Conservation (phyloP, 2,888 invertebrate species). For the Blastobasis lacticolella region DNA sequence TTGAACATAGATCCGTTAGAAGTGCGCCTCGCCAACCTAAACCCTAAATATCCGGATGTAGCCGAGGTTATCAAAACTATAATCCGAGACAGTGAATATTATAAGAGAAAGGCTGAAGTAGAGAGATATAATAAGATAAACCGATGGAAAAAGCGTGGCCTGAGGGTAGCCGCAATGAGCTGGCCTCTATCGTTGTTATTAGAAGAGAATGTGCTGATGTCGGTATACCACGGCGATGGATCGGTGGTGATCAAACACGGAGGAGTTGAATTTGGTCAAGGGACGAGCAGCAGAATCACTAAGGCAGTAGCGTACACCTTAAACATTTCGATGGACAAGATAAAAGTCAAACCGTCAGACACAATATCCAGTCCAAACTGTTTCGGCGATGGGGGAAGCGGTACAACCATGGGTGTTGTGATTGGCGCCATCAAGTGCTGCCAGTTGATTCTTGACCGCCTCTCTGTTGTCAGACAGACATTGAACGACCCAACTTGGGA, state of each 20-base stretch:
- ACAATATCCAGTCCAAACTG: slow-evolving; percentile 77
- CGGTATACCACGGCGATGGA: slow-evolving; percentile 58
- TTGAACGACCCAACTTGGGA: slow-evolving; percentile 67
- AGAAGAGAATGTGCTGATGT: slow-evolving; percentile 11
- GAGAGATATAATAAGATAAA: slow-evolving; percentile 76
- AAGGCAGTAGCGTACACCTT: slow-evolving; percentile 79
- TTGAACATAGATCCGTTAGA: slow-evolving; percentile 72
- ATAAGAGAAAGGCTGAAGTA: slow-evolving; percentile 50
- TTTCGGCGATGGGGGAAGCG: slow-evolving; percentile 78
- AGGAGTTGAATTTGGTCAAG: slow-evolving; percentile 80
- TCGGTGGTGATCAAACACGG: slow-evolving; percentile 76
- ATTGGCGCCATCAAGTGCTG: slow-evolving; percentile 60
- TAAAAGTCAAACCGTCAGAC: slow-evolving; percentile 78
- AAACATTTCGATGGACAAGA: slow-evolving; percentile 72
- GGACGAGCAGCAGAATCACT: slow-evolving; percentile 80
- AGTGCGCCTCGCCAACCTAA: slow-evolving; percentile 50
- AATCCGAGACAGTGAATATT: slow-evolving; percentile 50
- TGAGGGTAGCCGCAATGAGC: slow-evolving; percentile 38
- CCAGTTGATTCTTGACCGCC: slow-evolving; percentile 59
- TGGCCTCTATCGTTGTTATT: slow-evolving; percentile 11
- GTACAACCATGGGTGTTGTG: slow-evolving; percentile 37
- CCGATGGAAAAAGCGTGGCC: slow-evolving; percentile 81
- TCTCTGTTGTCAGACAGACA: slow-evolving; percentile 52
- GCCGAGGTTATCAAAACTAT: slow-evolving; percentile 58
- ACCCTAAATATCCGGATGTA: slow-evolving; percentile 55